Evolutionary conservation across 30 jellyfish, hydroid and myxozoan genomes (phyloP), one percentile per base, ranked within the genome.

Genomic region (Phacellophora camtschatica): DNA sequence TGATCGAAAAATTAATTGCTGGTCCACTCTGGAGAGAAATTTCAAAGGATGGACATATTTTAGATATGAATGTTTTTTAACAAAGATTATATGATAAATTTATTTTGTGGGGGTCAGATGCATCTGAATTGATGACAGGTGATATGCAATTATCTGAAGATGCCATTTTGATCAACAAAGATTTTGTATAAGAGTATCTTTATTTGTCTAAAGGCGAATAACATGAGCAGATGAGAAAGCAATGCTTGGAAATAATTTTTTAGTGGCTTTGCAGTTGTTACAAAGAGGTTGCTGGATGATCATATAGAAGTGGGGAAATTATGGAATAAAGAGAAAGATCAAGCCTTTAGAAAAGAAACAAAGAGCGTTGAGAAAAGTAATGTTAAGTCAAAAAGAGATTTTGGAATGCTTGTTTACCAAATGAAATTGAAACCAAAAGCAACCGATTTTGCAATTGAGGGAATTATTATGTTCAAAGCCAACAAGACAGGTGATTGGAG

Each of bases 351-450:
- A 12, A 19, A 57, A 36, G 89, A 77, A 22, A 36, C 84, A 18
- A 16, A 29, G 22, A 56, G 71, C 61, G 85, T 77, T 11, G 11
- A 18, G 45, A 77, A 29, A 36, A 56, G 72, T 9, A 77, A 77
- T 77, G 89, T 37, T n/a, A 4, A 9, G 19, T 5, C 83, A 2
- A 86, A 77, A 30, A 18, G 84, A 22, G 84, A 57, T 22, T 57
- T 77, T 56, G 89, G 84, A 11, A 77, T 77, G 84, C 70, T 77
- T 11, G 84, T 57, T 37, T 31, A 77, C 36, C 34, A 3, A 4
- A 77, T 32, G 69, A 19, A 0, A 35, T 20, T 15, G 9, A 58
- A 57, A 34, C 89, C 84, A 35, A 56, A 57, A 36, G 89, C 89
- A 2, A 58, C 84, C 12, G n/a, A n/a, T n/a, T n/a, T n/a, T n/a